Evolutionary conservation across 2,888 invertebrate species (phyloP).

Genomic region (Drosophila anomelani): DNA sequence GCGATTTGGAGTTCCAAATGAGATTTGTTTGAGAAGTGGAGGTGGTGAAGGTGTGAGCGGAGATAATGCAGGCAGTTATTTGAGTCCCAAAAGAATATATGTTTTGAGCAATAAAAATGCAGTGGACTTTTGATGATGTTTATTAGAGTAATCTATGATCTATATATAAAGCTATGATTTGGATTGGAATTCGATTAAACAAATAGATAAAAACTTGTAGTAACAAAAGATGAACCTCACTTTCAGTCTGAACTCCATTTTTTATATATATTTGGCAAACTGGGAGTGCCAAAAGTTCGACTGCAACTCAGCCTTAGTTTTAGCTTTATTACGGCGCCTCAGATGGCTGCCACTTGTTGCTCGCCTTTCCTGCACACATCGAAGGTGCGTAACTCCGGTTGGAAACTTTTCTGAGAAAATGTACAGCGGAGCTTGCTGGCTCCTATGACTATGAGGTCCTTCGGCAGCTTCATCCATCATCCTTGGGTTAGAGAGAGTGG

Average conservation of each 20-base stretch:
- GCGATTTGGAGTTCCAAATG: conserved; percentile 28
- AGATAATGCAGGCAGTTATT: conserved; percentile 2
- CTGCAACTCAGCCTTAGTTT: neutral
- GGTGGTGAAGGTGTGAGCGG: conserved; percentile 32
- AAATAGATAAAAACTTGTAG: neutral
- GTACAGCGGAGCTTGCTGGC: conserved; percentile 3
- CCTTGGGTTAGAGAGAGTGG: conserved; percentile 43
- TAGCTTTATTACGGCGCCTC: conserved; percentile 14
- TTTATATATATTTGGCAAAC: conserved; percentile 6
- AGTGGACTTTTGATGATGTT: neutral
- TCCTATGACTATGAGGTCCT: conserved; percentile 10
- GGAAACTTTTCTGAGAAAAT: conserved; percentile 26
- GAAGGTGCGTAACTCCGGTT: conserved; percentile 33
- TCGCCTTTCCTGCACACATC: neutral
- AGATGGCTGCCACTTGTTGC: conserved; percentile 33
- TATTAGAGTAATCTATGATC: too few relatives aligned
- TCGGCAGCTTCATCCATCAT: conserved; percentile 55
- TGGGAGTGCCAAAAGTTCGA: conserved; percentile 3
- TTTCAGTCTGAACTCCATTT: neutral
- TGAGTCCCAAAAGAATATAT: neutral
- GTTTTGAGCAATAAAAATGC: neutral
- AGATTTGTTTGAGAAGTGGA: conserved; percentile 13
- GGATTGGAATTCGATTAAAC: neutral
- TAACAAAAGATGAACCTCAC: neutral
- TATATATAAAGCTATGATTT: neutral